Evolutionary conservation across 2,113 vertebrate genomes (phyloP).

Genomic region (Oryzias curvinotus): DNA sequence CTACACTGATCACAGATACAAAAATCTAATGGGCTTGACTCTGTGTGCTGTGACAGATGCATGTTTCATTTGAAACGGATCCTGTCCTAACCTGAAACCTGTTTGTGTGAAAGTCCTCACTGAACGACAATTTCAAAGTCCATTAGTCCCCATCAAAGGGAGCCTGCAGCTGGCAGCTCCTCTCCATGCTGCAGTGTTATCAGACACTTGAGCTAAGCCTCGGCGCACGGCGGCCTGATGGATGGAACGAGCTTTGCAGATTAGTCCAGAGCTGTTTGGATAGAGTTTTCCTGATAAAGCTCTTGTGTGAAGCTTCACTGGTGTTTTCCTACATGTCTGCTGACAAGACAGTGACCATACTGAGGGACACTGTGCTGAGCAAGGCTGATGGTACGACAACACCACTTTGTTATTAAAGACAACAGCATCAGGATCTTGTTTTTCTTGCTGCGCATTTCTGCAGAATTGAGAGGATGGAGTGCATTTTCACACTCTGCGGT

Average conservation of each 20-base stretch:
- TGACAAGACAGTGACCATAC: constrained; percentile 47
- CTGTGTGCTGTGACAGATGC: no score
- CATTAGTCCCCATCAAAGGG: constrained; percentile 9
- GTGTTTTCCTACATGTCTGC: constrained; percentile 57
- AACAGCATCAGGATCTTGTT: constrained; percentile 14
- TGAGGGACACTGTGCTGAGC: constrained; percentile 36
- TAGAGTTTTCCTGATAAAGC: constrained; percentile 40
- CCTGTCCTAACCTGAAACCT: no score
- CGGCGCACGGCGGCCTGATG: constrained; percentile 39
- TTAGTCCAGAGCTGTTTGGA: constrained; percentile 40
- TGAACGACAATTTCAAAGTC: background rate
- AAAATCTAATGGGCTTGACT: no score
- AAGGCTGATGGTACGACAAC: constrained; percentile 48
- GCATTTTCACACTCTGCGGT: background rate
- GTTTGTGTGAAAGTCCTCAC: background rate
- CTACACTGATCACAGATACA: no score
- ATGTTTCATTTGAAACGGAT: no score
- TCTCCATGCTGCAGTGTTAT: constrained; percentile 18
- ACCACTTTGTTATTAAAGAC: constrained; percentile 49
- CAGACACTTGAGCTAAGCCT: constrained; percentile 27
- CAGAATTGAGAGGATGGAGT: background rate
- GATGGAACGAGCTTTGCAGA: constrained; percentile 51
- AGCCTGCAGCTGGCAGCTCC: constrained; percentile 22
- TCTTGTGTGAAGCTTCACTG: constrained; percentile 42
- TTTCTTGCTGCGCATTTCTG: constrained; percentile 7